Conservation (phyloP, 1,140 invertebrate genomes). For the Goniozus legneri region DNA sequence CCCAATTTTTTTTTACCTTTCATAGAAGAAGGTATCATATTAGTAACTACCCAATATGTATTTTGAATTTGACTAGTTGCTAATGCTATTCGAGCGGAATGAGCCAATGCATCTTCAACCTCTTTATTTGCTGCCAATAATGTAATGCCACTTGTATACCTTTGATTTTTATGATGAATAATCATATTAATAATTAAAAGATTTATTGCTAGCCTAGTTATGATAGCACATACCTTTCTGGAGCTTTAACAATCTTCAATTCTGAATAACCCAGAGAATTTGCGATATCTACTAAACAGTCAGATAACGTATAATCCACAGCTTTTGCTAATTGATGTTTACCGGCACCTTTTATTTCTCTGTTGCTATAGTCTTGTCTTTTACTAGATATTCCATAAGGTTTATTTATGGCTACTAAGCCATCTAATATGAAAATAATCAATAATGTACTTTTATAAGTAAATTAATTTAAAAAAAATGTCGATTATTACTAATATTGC, state of each 20-base stretch:
- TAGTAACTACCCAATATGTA: slow-evolving; percentile 39
- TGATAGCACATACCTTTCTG: slow-evolving; percentile 40
- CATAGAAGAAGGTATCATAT: slow-evolving; percentile 25
- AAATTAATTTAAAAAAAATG: too few relatives aligned
- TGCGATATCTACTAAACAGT: slow-evolving; percentile 33
- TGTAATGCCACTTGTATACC: slow-evolving; percentile 35
- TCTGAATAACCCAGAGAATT: slow-evolving; percentile 27
- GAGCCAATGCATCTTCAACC: slow-evolving; percentile 9
- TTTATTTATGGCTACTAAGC: slow-evolving; percentile 48
- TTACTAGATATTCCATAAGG: slow-evolving; percentile 43
- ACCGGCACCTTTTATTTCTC: neutral
- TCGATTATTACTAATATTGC: neutral
- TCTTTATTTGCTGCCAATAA: slow-evolving; percentile 24
- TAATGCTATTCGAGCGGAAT: slow-evolving; percentile 9
- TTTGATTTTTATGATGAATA: slow-evolving; percentile 15
- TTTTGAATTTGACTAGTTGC: slow-evolving; percentile 10
- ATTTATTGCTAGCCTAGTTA: neutral
- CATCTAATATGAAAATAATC: slow-evolving; percentile 32
- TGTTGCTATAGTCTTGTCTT: neutral
- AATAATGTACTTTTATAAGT: too few relatives aligned
- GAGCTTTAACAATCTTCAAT: slow-evolving; percentile 28
- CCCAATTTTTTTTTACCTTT: slow-evolving; percentile 21
- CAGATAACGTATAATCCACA: slow-evolving; percentile 29
- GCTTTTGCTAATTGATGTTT: slow-evolving; percentile 16
- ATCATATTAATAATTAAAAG: neutral